A percentile compares a stretch with the other conserved stretches of the same genome.
Evolutionary conservation across 2,888 invertebrate species (phyloP).

Genomic region (Linyphia triangularis): DNA sequence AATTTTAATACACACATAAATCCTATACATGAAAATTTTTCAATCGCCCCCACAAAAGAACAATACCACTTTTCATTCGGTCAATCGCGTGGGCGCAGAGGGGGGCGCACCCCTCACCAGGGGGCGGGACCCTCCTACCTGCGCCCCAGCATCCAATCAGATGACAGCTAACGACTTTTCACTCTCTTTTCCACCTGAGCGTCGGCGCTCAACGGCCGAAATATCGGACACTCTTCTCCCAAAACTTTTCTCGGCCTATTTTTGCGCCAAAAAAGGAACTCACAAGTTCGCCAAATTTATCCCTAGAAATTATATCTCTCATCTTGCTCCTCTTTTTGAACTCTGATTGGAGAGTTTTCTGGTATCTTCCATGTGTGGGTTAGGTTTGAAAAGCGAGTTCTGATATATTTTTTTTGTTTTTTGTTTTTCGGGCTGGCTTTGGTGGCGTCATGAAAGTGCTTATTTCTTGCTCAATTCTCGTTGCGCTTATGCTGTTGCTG

Average conservation of each 20-base stretch:
- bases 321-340: too few relatives aligned
- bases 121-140: conserved; percentile 62
- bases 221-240: background rate
- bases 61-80: too few relatives aligned
- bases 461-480: background rate
- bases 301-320: too few relatives aligned
- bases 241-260: background rate
- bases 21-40: too few relatives aligned
- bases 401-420: background rate
- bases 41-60: too few relatives aligned
- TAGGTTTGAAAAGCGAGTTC: background rate
- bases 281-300: background rate
- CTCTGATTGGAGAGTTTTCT: background rate
- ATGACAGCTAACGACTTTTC: conserved; percentile 17
- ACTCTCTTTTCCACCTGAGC: background rate
- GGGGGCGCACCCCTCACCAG: conserved; percentile 9
- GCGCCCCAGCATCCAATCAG: conserved; percentile 29
- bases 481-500: background rate
- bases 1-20: too few relatives aligned
- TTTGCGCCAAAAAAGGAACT: background rate
- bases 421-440: too few relatives aligned
- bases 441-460: background rate
- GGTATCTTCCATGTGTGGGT: background rate
- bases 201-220: background rate
- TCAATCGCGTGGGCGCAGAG: background rate